phyloP scores from a whole-genome alignment of 2,888 invertebrate species.

The Thymelicus lineola region DNA sequence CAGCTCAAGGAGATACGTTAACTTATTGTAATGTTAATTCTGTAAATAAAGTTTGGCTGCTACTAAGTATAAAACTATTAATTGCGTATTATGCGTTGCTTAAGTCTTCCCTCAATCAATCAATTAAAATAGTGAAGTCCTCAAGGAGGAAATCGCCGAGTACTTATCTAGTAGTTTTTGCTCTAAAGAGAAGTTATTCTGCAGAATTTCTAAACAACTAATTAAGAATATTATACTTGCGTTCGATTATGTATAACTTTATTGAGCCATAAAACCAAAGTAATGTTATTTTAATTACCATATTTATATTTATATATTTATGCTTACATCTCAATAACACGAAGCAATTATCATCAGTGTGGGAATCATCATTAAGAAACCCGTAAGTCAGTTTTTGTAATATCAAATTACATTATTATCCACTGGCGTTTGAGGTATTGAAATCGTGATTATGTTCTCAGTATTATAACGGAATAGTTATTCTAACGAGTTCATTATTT shows the following conservation, averaged over 20 bases:
- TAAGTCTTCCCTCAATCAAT: too few species aligned
- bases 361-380: slow-evolving; percentile 36
- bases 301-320: slow-evolving; percentile 19
- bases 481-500: slow-evolving; percentile 11
- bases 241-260: not conserved
- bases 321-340: slow-evolving; percentile 32
- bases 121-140: too few species aligned
- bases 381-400: slow-evolving; percentile 28
- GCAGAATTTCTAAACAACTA: too few species aligned
- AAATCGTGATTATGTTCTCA: slow-evolving; percentile 27
- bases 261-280: not conserved
- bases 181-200: too few species aligned
- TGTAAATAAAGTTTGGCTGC: too few species aligned
- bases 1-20: too few species aligned
- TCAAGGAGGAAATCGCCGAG: too few species aligned
- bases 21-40: too few species aligned
- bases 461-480: slow-evolving; percentile 8
- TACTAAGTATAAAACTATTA: too few species aligned
- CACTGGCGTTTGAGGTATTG: slow-evolving; percentile 18
- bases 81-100: too few species aligned
- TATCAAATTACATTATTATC: slow-evolving; percentile 35
- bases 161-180: too few species aligned
- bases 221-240: too few species aligned
- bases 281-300: slow-evolving; percentile 8
- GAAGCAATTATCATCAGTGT: slow-evolving; percentile 37